Evolutionary conservation across 2,797 vertebrate genomes (phyloP).

Genomic region (Lagocephalus sceleratus): DNA sequence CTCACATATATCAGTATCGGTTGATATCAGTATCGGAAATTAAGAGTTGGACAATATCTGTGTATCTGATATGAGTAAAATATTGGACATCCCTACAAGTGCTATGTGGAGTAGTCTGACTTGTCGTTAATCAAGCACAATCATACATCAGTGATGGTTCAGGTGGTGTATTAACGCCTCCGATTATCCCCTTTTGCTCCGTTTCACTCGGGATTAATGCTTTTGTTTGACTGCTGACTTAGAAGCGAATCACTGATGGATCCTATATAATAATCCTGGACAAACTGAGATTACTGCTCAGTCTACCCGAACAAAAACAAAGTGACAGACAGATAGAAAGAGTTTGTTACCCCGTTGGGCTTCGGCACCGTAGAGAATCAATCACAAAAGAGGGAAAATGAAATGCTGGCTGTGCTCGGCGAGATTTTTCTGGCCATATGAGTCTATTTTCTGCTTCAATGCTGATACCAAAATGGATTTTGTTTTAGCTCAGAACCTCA

Average conservation of each 20-base stretch:
- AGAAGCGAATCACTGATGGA: constrained; percentile 17
- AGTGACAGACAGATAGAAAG: constrained; percentile 17
- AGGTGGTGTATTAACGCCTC: neutral
- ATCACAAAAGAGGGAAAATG: constrained; percentile 35
- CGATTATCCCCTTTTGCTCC: neutral
- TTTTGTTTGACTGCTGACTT: constrained; percentile 9
- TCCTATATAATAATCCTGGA: neutral
- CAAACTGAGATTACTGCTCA: constrained; percentile 14
- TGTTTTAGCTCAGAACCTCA: constrained; percentile 37
- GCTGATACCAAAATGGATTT: constrained; percentile 45
- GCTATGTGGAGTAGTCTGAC: too few species aligned
- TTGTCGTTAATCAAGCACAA: too few species aligned
- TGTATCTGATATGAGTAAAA: too few species aligned
- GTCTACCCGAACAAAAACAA: constrained; percentile 21
- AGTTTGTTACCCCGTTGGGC: constrained; percentile 30
- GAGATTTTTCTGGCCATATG: constrained; percentile 39
- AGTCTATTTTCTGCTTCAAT: constrained; percentile 49
- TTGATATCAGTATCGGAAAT: too few species aligned
- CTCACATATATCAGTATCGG: too few species aligned
- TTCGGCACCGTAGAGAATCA: constrained; percentile 44
- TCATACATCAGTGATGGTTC: too few species aligned
- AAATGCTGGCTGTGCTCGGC: constrained; percentile 26
- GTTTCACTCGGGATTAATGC: neutral
- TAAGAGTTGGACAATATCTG: too few species aligned
- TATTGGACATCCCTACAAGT: too few species aligned